These are phyloP conservation scores for Oxyteleia sp. DNA, from an alignment of 2,888 invertebrate genomes.

Conservation along the genomic window DNA sequence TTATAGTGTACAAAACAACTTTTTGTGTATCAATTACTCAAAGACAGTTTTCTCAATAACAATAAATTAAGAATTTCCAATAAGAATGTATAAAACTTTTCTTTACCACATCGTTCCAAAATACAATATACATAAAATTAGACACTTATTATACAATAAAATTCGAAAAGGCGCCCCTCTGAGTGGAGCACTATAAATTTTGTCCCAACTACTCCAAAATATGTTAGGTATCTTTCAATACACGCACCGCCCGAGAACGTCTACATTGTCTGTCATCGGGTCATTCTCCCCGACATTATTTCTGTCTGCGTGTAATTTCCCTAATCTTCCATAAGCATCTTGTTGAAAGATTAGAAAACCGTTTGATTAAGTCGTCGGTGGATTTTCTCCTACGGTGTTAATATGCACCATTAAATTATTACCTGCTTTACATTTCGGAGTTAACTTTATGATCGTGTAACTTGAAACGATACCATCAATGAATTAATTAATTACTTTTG, in stretches of 20 bases:
- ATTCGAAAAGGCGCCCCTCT: conserved; percentile 36
- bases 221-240: conserved; percentile 38
- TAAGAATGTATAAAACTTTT: conserved; percentile 1
- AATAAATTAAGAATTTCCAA: conserved; percentile 28
- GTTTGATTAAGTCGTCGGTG: conserved; percentile 49
- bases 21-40: conserved; percentile 1
- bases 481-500: too few relatives aligned
- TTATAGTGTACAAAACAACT: background rate
- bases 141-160: conserved; percentile 36
- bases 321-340: conserved; percentile 54
- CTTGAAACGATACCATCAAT: conserved; percentile 18
- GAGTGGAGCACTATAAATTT: conserved; percentile 46
- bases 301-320: conserved; percentile 52
- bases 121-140: conserved; percentile 42
- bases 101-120: conserved; percentile 3
- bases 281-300: conserved; percentile 55
- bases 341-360: conserved; percentile 61
- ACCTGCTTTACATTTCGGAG: conserved; percentile 33
- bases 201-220: conserved; percentile 30
- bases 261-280: conserved; percentile 55
- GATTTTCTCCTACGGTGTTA: conserved; percentile 27
- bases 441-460: conserved; percentile 32
- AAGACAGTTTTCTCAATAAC: conserved; percentile 15
- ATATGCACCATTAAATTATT: conserved; percentile 51
- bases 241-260: conserved; percentile 40